A percentile compares a stretch with the other conserved stretches of the same genome.
phyloP scores from a whole-genome alignment of 2,113 vertebrate species.

The Zingel zingel region DNA sequence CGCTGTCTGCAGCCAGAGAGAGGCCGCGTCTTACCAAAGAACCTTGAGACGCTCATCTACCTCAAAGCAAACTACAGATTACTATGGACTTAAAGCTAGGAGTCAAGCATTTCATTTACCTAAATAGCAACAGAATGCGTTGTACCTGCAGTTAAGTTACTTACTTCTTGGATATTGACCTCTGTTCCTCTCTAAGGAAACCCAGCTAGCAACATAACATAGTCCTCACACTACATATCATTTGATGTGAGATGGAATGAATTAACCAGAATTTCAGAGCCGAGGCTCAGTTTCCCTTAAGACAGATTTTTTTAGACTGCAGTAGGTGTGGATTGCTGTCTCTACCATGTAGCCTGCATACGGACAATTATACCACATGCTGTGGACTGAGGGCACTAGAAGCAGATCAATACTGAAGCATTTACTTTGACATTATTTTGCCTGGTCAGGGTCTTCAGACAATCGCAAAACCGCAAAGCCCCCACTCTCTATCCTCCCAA shows the following conservation, averaged over 20 bases:
- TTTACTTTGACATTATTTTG: slow-evolving; percentile 61
- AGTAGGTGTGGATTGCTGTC: slow-evolving; percentile 27
- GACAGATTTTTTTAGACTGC: slow-evolving; percentile 16
- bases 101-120: slow-evolving; percentile 21
- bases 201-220: slow-evolving; percentile 19
- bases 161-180: slow-evolving; percentile 38
- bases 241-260: slow-evolving; percentile 29
- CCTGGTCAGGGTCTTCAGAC: slow-evolving; percentile 36
- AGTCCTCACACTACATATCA: slow-evolving; percentile 28
- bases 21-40: slow-evolving; percentile 80
- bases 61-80: slow-evolving; percentile 85
- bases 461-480: slow-evolving; percentile 28
- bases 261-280: slow-evolving; percentile 13
- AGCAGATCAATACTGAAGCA: slow-evolving; percentile 62
- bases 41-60: slow-evolving; percentile 86
- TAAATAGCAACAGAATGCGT: slow-evolving; percentile 25
- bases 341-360: slow-evolving; percentile 35
- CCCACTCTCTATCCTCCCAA: not conserved
- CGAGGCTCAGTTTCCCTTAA: slow-evolving; percentile 6
- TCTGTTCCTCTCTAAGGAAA: slow-evolving; percentile 26
- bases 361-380: slow-evolving; percentile 17
- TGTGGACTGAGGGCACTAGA: slow-evolving; percentile 36
- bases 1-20: slow-evolving; percentile 70
- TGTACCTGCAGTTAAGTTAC: slow-evolving; percentile 27
- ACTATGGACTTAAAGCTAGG: slow-evolving; percentile 79